Evolutionary conservation across 2,888 invertebrate genomes (phyloP), one percentile per base, ranked within the genome.

Genomic region (Argynnis bischoffii): DNA sequence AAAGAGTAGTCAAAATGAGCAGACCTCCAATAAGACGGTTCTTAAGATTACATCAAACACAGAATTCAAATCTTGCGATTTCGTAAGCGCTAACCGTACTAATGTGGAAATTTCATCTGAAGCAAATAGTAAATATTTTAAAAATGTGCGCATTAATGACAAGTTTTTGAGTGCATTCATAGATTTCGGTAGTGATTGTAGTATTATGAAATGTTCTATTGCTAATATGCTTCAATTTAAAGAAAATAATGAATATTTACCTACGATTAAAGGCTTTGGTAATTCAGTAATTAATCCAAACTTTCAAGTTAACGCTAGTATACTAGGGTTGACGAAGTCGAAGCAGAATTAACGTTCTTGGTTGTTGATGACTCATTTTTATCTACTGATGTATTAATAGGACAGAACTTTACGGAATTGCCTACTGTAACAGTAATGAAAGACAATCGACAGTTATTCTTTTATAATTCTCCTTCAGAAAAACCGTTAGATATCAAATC

Each of bases 171-270:
- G 26, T 16, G 35, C 63, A 3, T 54, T 53, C 16, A 59, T 53
- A 18, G 59, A 65, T 55, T 54, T 65, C 14, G 57, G 53, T 31
- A 59, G 53, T n/a, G 51, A 59, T 4, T 59, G 18, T 26, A 59
- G 41, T 41, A n/a, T 65, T n/a, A 41, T 59, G 15, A 16, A 53
- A 18, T 41, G 14, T 15, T 21, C n/a, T 46, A 46, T 21, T 59
- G 59, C 31, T 14, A 21, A 59, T 35, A 21, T 0, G 8, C 41
- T 47, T 46, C 21, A 4, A 21, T 21, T 41, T 41, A 14, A 31
- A 6, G 31, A 16, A 26, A 18, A 35, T 14, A 11, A 26, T 15
- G 3, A 11, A 4, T 31, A 65, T 15, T 13, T 61, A 15, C 47
- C 59, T 2, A 18, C 46, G 11, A 21, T 65, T 16, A 61, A n/a